These are phyloP conservation scores for Hyperopisus bebe DNA, from an alignment of 2,113 vertebrate genomes.

Conservation along the genomic window DNA sequence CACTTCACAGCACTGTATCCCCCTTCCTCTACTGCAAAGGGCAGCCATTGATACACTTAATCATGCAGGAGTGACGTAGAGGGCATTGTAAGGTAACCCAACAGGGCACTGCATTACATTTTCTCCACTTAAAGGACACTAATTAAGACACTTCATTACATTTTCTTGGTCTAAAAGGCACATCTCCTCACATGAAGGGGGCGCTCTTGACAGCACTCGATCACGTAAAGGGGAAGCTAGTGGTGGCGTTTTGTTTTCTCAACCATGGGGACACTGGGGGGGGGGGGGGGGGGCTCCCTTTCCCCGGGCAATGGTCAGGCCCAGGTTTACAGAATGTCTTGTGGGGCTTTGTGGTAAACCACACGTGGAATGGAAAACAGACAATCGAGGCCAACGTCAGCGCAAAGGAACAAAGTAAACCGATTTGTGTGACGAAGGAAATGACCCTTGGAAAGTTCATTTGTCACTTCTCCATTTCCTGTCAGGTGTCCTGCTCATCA, in stretches of 20 bases:
- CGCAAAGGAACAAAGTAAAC: background rate
- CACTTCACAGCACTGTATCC: background rate
- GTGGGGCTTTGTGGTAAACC: background rate
- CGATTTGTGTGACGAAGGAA: background rate
- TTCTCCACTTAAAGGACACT: background rate
- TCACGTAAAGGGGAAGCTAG: background rate
- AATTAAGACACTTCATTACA: background rate
- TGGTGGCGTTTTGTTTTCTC: background rate
- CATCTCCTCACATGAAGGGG: background rate
- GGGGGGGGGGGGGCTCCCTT: too few species aligned
- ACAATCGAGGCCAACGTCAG: background rate
- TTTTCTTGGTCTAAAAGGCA: background rate
- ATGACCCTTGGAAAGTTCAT: background rate
- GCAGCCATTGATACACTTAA: background rate
- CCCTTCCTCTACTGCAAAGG: background rate
- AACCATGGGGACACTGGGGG: background rate
- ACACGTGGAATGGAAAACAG: background rate
- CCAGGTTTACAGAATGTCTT: background rate
- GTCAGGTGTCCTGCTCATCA: background rate
- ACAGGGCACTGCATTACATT: background rate
- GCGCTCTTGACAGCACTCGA: background rate
- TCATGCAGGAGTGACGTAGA: background rate
- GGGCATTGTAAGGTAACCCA: background rate
- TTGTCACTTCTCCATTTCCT: background rate
- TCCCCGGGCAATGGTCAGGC: background rate